Evolutionary conservation across 1,140 invertebrate species (phyloP).

Genomic region (Bacillus rossius): DNA sequence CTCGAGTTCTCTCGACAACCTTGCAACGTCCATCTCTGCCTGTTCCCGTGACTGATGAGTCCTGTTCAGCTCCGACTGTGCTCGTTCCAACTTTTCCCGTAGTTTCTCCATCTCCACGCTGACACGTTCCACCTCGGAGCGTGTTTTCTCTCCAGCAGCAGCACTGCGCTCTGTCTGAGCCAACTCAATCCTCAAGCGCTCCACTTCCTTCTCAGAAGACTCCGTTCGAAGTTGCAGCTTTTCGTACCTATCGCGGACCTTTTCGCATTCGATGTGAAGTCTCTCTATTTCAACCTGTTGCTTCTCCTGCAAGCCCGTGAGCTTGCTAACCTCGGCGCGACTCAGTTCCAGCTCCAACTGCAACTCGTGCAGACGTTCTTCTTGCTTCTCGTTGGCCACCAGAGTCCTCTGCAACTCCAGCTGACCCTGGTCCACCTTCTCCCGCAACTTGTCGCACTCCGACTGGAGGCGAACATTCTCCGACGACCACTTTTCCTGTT

Average conservation of each 20-base stretch:
- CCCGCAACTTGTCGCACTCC: constrained; percentile 65
- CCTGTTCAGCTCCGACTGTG: constrained; percentile 22
- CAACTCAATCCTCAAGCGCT: constrained; percentile 61
- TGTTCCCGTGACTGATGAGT: constrained; percentile 38
- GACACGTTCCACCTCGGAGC: constrained; percentile 45
- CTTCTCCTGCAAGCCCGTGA: constrained; percentile 64
- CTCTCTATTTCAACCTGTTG: constrained; percentile 70
- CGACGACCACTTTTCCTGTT: constrained; percentile 70
- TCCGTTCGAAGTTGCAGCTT: constrained; percentile 66
- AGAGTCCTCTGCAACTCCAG: constrained; percentile 66
- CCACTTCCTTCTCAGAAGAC: constrained; percentile 66
- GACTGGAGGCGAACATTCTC: constrained; percentile 51
- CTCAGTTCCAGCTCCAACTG: constrained; percentile 73
- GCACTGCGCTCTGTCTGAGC: constrained; percentile 49
- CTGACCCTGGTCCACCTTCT: constrained; percentile 66
- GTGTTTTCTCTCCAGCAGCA: constrained; percentile 52
- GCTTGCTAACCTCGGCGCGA: constrained; percentile 68
- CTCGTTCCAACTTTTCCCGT: constrained; percentile 30
- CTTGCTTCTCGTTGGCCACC: constrained; percentile 52
- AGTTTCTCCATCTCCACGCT: constrained; percentile 31
- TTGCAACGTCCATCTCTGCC: constrained; percentile 76
- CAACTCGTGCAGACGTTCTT: constrained; percentile 55
- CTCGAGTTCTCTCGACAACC: constrained; percentile 80
- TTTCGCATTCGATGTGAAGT: constrained; percentile 78
- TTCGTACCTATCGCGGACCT: constrained; percentile 75